Conservation (phyloP, 2,113 vertebrate species). For the Paraplagusia blochii region DNA sequence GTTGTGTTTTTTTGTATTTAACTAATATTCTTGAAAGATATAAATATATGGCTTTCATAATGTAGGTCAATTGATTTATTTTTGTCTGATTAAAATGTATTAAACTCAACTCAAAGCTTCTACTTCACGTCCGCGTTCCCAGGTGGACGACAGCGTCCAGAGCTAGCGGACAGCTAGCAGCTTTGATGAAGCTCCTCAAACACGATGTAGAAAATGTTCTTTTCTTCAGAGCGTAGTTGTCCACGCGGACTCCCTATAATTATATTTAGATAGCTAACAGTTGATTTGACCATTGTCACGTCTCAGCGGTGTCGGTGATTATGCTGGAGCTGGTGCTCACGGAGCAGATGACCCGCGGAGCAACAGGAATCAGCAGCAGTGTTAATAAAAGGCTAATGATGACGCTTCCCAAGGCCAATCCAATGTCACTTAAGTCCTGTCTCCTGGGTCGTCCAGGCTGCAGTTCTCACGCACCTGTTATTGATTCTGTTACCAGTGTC, state of each 20-base stretch:
- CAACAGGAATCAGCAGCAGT: slow-evolving; percentile 34
- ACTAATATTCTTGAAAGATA: no score
- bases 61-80: no score
- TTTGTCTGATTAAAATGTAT: no score
- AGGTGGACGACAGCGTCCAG: slow-evolving; percentile 11
- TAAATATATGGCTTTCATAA: no score
- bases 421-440: slow-evolving; percentile 14
- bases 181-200: slow-evolving; percentile 29
- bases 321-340: slow-evolving; percentile 11
- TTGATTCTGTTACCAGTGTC: slow-evolving; percentile 12
- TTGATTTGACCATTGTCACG: slow-evolving; percentile 32
- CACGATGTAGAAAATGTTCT: slow-evolving; percentile 1
- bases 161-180: slow-evolving; percentile 26
- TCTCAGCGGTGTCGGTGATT: slow-evolving; percentile 18
- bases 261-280: slow-evolving; percentile 13
- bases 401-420: slow-evolving; percentile 23
- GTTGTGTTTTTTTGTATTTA: no score
- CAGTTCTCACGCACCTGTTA: neutral
- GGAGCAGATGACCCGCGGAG: slow-evolving; percentile 25
- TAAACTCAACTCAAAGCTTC: no score
- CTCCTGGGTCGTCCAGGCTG: neutral
- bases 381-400: slow-evolving; percentile 54
- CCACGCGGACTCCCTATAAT: slow-evolving; percentile 33
- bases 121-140: no score
- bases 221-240: slow-evolving; percentile 1